These are phyloP conservation scores for Pseudomyrmex pallidus DNA, from an alignment of 1,140 invertebrate genomes.

Conservation along the genomic window DNA sequence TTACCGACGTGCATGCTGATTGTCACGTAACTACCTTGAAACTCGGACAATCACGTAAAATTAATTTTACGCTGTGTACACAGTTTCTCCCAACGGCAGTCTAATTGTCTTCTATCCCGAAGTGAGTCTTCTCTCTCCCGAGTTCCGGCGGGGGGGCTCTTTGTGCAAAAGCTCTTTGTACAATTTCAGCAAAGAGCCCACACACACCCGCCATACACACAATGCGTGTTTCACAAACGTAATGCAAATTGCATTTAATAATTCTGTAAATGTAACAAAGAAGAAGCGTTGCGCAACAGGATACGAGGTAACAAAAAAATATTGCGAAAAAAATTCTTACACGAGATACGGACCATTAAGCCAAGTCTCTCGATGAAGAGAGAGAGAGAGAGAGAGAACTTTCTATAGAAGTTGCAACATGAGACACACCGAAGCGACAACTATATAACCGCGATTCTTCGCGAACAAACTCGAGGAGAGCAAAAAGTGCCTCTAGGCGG, in stretches of 20 bases:
- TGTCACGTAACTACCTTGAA: constrained; percentile 13
- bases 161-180: background rate
- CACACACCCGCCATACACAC: too few relatives aligned
- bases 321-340: too few relatives aligned
- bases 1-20: background rate
- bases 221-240: too few relatives aligned
- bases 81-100: background rate
- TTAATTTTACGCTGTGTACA: constrained; percentile 18
- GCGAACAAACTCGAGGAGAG: background rate
- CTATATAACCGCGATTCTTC: background rate
- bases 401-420: background rate
- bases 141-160: too few relatives aligned
- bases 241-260: too few relatives aligned
- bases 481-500: constrained; percentile 10
- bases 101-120: background rate
- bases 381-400: too few relatives aligned
- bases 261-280: too few relatives aligned
- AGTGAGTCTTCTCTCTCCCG: too few relatives aligned
- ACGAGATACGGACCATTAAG: too few relatives aligned
- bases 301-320: too few relatives aligned
- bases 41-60: background rate
- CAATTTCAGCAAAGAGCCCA: background rate
- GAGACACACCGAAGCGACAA: background rate
- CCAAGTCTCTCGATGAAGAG: background rate
- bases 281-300: too few relatives aligned